These are phyloP conservation scores for Sprattus sprattus DNA, from an alignment of 2,113 vertebrate species.

Conservation along the genomic window DNA sequence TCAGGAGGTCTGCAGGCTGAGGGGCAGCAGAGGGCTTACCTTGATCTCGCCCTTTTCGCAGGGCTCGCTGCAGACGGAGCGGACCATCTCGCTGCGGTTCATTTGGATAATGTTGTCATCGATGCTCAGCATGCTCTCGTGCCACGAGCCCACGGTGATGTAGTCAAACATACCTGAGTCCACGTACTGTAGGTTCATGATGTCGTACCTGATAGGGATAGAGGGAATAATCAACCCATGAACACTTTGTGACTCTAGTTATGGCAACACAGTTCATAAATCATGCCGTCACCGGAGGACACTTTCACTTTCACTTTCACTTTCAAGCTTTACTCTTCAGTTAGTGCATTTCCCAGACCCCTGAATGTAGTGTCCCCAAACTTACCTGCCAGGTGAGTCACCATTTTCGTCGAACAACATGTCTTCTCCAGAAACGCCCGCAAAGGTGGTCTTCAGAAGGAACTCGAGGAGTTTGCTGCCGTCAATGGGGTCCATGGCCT, in stretches of 20 bases:
- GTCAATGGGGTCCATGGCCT: constrained; percentile 96
- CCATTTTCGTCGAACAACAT: constrained; percentile 97
- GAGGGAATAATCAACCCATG: not conserved
- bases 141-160: constrained; percentile 92
- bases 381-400: constrained; percentile 94
- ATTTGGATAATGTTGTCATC: constrained; percentile 89
- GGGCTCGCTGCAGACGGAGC: constrained; percentile 95
- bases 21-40: constrained; percentile 64
- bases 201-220: constrained; percentile 84
- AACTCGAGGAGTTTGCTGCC: constrained; percentile 95
- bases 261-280: not conserved
- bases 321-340: not conserved
- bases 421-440: constrained; percentile 92
- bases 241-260: not conserved
- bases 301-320: not conserved
- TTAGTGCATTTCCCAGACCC: not conserved
- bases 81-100: constrained; percentile 90
- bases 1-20: not conserved
- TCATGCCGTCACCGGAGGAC: not conserved
- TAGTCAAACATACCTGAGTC: constrained; percentile 84
- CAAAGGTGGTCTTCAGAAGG: constrained; percentile 90
- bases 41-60: constrained; percentile 96
- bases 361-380: not conserved
- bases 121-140: constrained; percentile 86
- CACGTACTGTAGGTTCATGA: constrained; percentile 95